phyloP scores from a whole-genome alignment of 2,797 vertebrate genomes.

The Paramormyrops hopkinsi region DNA sequence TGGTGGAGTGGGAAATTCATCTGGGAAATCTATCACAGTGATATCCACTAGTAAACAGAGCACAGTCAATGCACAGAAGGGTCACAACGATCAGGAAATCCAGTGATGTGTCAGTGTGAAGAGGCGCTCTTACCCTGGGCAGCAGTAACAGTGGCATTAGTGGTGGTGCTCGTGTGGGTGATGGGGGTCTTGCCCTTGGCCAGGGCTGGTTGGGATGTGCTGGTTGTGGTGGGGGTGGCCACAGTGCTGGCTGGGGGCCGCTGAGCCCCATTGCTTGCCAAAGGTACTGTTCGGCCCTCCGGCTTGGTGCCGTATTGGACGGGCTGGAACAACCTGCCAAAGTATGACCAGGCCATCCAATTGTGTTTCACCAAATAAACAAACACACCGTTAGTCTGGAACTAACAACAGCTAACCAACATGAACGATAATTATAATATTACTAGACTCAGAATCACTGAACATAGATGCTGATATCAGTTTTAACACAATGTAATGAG shows the following conservation, averaged over 20 bases:
- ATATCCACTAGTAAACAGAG: background rate
- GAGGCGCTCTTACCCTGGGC: conserved; percentile 66
- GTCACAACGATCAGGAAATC: background rate
- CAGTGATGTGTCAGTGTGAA: background rate
- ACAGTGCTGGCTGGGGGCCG: conserved; percentile 48
- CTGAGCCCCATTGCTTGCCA: conserved; percentile 59
- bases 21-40: background rate
- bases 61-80: background rate
- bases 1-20: background rate
- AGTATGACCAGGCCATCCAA: background rate
- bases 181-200: conserved; percentile 62
- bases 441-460: background rate
- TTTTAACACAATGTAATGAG: background rate
- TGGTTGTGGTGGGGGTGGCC: conserved; percentile 40
- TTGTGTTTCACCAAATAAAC: background rate
- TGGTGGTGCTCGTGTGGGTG: conserved; percentile 53
- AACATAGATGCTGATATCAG: background rate
- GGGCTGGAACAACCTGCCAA: conserved; percentile 75
- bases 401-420: background rate
- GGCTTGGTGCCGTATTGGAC: conserved; percentile 87
- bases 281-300: conserved; percentile 73
- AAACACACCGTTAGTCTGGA: background rate
- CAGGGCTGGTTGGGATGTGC: conserved; percentile 56
- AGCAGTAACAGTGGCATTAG: conserved; percentile 50
- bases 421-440: background rate